Evolutionary conservation across 1,140 invertebrate genomes (phyloP).

Genomic region (Araneus ventricosus): DNA sequence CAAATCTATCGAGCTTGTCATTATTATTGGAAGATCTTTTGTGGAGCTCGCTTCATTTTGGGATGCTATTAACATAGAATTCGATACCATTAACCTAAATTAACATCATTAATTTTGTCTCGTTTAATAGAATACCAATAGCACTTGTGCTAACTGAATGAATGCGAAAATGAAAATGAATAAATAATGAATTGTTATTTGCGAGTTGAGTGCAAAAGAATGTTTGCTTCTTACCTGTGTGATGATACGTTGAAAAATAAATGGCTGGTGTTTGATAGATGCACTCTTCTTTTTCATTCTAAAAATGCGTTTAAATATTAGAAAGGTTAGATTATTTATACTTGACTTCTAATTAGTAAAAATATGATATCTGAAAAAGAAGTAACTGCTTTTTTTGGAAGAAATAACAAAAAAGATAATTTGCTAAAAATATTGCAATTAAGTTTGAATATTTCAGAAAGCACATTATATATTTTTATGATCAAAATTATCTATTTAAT

Average conservation of each 20-base stretch:
- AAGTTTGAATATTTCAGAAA: too few species aligned
- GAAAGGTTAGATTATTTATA: not conserved
- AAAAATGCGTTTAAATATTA: not conserved
- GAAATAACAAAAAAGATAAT: too few species aligned
- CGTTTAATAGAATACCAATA: constrained; percentile 59
- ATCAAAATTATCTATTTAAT: too few species aligned
- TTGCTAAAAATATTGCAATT: too few species aligned
- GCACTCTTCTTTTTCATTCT: constrained; percentile 67
- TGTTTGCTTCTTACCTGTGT: constrained; percentile 37
- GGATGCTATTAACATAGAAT: constrained; percentile 22
- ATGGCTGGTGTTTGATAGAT: constrained; percentile 67
- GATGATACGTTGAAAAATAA: constrained; percentile 67
- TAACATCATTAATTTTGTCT: constrained; percentile 54
- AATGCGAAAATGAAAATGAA: not conserved
- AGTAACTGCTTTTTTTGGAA: too few species aligned
- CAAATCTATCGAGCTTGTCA: constrained; percentile 44
- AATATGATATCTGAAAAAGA: too few species aligned
- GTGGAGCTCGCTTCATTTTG: not conserved
- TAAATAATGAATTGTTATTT: not conserved
- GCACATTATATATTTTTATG: too few species aligned
- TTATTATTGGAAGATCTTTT: constrained; percentile 62
- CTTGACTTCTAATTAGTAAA: too few species aligned
- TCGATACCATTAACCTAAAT: constrained; percentile 66
- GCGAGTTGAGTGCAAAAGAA: not conserved
- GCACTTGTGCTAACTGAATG: not conserved